Evolutionary conservation across 2,888 invertebrate genomes (phyloP).

Genomic region (Brachyptera risi): DNA sequence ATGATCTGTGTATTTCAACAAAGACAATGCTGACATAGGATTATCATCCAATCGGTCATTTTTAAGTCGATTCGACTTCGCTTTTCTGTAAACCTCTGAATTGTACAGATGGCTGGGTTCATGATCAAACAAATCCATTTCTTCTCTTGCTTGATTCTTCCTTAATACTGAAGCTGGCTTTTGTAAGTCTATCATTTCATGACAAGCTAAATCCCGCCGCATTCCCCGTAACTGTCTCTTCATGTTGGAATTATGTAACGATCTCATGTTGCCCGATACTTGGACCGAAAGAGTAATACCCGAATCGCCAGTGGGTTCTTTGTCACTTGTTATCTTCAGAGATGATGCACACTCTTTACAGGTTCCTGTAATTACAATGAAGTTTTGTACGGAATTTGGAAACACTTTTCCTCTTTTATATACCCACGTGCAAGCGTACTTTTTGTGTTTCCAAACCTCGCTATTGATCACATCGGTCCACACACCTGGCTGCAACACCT

Average conservation of each 20-base stretch:
- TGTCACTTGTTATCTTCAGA: too few relatives aligned
- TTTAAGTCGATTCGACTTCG: slow-evolving; percentile 14
- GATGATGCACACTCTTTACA: not conserved
- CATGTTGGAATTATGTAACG: not conserved
- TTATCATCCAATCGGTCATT: slow-evolving; percentile 14
- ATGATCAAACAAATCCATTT: slow-evolving; percentile 26
- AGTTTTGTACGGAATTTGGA: not conserved
- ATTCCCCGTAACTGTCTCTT: not conserved
- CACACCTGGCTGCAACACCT: not conserved
- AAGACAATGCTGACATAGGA: slow-evolving; percentile 20
- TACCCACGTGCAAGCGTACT: not conserved
- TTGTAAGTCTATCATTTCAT: not conserved
- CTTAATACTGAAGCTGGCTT: slow-evolving; percentile 14
- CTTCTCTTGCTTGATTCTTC: slow-evolving; percentile 19
- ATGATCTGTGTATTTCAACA: slow-evolving; percentile 21
- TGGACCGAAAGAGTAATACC: too few relatives aligned
- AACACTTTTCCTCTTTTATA: slow-evolving; percentile 6
- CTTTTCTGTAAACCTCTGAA: slow-evolving; percentile 19
- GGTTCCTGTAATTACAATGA: not conserved
- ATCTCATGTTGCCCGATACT: not conserved
- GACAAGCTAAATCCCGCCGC: not conserved
- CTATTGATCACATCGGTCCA: slow-evolving; percentile 3
- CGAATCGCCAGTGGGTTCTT: too few relatives aligned
- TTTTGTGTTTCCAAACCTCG: not conserved
- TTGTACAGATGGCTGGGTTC: slow-evolving; percentile 25